Percentiles rank a stretch among this genome's conserved stretches.
These are phyloP conservation scores for Sesamia inferens DNA, from an alignment of 2,888 invertebrate species.

Conservation along the genomic window DNA sequence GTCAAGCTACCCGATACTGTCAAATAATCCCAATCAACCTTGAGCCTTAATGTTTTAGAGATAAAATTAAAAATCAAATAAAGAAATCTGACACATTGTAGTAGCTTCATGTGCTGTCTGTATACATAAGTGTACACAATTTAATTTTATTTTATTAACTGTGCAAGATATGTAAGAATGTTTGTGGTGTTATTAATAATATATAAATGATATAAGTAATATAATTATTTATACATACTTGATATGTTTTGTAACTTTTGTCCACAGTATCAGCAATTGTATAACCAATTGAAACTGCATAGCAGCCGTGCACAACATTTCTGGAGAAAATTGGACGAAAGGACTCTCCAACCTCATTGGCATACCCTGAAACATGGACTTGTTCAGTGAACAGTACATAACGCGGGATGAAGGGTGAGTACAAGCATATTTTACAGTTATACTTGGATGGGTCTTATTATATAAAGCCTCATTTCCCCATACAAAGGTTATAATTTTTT, in stretches of 20 bases:
- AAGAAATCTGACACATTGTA: no score
- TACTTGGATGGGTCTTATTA: neutral
- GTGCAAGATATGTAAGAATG: no score
- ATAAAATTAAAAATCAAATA: no score
- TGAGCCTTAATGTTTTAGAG: no score
- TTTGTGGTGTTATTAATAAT: no score
- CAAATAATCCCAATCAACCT: no score
- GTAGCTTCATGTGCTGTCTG: no score
- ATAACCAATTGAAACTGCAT: constrained; percentile 95
- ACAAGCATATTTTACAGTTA: neutral
- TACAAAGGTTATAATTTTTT: neutral
- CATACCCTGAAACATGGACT: constrained; percentile 93
- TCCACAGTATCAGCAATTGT: constrained; percentile 96
- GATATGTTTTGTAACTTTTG: constrained; percentile 92
- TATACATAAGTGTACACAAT: no score
- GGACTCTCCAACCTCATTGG: constrained; percentile 99
- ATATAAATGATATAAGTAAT: no score
- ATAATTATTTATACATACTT: constrained; percentile 80
- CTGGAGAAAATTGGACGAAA: constrained; percentile 94
- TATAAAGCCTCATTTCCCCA: neutral
- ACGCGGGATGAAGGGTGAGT: constrained; percentile 83
- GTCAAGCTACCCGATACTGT: no score
- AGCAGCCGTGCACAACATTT: constrained; percentile 93
- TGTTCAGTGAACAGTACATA: constrained; percentile 86
- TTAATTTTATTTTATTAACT: no score